phyloP scores from a whole-genome alignment of 2,888 invertebrate genomes.

The Cheilosia impressa region DNA sequence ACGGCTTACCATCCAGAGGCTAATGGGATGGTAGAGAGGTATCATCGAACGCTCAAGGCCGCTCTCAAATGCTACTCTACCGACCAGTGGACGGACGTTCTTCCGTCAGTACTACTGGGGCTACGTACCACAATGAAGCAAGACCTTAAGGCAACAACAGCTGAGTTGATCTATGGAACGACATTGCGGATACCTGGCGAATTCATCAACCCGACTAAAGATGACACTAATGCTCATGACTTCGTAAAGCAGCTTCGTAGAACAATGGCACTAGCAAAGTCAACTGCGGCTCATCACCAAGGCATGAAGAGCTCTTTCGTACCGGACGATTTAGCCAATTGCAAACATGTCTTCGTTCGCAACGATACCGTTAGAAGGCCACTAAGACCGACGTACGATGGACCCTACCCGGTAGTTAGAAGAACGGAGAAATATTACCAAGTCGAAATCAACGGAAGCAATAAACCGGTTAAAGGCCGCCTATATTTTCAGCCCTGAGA shows the following conservation, averaged over 20 bases:
- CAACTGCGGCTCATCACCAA: slow-evolving; percentile 34
- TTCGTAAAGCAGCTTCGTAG: slow-evolving; percentile 40
- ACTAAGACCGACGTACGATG: slow-evolving; percentile 46
- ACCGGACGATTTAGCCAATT: neutral
- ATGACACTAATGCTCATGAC: slow-evolving; percentile 31
- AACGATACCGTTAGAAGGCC: slow-evolving; percentile 38
- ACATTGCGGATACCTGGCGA: slow-evolving; percentile 76
- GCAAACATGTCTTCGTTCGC: slow-evolving; percentile 51
- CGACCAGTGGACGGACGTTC: slow-evolving; percentile 36
- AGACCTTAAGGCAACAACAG: slow-evolving; percentile 76
- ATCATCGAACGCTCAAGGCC: too few relatives aligned
- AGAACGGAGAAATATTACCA: slow-evolving; percentile 17
- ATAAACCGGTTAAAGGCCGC: too few relatives aligned
- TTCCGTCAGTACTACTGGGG: slow-evolving; percentile 79
- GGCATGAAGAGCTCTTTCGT: neutral
- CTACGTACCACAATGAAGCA: slow-evolving; percentile 76
- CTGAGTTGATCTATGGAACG: slow-evolving; percentile 78
- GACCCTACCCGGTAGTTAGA: slow-evolving; percentile 74
- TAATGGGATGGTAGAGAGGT: slow-evolving; percentile 39
- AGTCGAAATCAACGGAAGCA: slow-evolving; percentile 5
- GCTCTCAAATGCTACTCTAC: too few relatives aligned
- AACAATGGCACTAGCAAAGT: slow-evolving; percentile 2
- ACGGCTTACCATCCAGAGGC: slow-evolving; percentile 35
- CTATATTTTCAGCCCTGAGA: too few relatives aligned
- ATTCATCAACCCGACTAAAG: slow-evolving; percentile 3